Base-by-base conservation (phyloP, 1,140 invertebrate species). In the Diabrotica virgifera region DNA sequence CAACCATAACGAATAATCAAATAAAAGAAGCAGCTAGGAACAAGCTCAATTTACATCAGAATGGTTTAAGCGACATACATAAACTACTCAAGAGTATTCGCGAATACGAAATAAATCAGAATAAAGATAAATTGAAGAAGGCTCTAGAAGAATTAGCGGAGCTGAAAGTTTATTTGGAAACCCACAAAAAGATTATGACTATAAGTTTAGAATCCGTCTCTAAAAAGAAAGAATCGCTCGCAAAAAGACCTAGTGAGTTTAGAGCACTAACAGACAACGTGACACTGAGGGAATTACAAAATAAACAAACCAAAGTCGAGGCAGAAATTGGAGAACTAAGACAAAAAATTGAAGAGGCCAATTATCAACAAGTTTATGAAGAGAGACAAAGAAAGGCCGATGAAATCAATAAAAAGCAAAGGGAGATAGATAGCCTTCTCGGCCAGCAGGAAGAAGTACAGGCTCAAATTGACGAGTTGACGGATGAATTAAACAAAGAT, bases 401-500 rank as follows among this genome's bases (percentile, higher is more conserved):
- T 5, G 72, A 80, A 12, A 78, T 80, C n/a, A 79, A 82, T 55
- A 79, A 78, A 70, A 76, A 80, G 2, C 76, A 78, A 11, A 78
- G 76, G n/a, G 80, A 83, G 9, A 82, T 83, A 52, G 79, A 80
- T 4, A 77, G 77, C 8, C 79, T 78, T 9, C 80, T 81, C 62
- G 85, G 85, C 5, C 77, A 80, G 68, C 72, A 81, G 38, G 76
- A 79, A 2, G 77, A 79, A 69, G 70, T 84, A 7, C 77, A 80
- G 57, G 51, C 64, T 74, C 79, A 71, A 14, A 70, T 77, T 13
- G 56, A 61, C 40, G 69, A 68, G 13, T 11, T 72, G 7, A 58
- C 71, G 61, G 40, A 40, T 7, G 88, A 90, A 77, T 75, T 92
- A 5, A 82, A 81, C 14, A 83, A 83, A 64, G 80, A 82, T 0